These are phyloP conservation scores for Pseudoips prasinana DNA, from an alignment of 2,888 invertebrate genomes.

Conservation along the genomic window DNA sequence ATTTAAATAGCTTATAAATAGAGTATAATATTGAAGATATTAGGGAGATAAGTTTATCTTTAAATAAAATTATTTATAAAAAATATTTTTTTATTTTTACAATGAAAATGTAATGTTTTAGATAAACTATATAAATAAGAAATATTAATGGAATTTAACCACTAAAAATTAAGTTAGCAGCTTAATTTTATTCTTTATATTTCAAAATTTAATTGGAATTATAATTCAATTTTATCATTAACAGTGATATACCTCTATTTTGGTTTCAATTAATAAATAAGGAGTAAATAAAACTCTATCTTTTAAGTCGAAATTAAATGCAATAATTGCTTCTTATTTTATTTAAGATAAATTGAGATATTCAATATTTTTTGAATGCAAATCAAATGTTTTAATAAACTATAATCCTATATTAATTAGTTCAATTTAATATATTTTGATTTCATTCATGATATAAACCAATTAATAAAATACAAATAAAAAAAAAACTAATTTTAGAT, in stretches of 20 bases:
- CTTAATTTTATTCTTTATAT: constrained; percentile 77
- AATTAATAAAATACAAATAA: constrained; percentile 79
- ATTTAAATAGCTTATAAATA: constrained; percentile 63
- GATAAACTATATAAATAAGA: too few species aligned
- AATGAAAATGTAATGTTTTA: constrained; percentile 86
- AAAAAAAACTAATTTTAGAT: constrained; percentile 57
- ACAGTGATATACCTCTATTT: constrained; percentile 85
- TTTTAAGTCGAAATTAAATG: constrained; percentile 76
- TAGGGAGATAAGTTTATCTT: constrained; percentile 53
- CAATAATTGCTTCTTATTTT: constrained; percentile 80
- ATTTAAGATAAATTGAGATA: constrained; percentile 64
- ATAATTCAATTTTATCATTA: too few species aligned
- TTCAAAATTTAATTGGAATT: constrained; percentile 83
- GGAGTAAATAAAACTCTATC: constrained; percentile 64
- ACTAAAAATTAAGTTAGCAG: constrained; percentile 85
- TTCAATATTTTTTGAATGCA: constrained; percentile 65
- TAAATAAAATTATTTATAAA: constrained; percentile 58
- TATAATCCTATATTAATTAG: constrained; percentile 59
- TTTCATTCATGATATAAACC: constrained; percentile 67
- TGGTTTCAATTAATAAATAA: constrained; percentile 82
- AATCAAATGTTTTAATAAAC: constrained; percentile 68
- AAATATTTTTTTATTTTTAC: constrained; percentile 78
- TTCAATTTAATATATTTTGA: constrained; percentile 69
- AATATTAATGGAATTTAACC: too few species aligned
- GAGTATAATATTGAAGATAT: constrained; percentile 70